Evolutionary conservation across 2,888 invertebrate species (phyloP), one percentile per base, ranked within the genome.

Genomic region (Dinocampus coccinellae): DNA sequence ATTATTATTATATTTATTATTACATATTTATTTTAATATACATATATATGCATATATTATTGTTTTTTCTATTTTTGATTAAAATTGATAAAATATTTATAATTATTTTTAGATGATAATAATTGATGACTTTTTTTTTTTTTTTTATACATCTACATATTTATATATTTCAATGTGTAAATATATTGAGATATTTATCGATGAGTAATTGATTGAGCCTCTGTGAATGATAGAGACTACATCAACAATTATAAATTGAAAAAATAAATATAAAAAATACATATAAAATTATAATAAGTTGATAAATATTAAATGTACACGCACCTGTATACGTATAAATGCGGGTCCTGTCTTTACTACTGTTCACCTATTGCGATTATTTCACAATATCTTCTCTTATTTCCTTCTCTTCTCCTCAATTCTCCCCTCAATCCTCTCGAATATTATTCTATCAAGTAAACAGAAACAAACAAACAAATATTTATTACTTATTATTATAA

Each of bases 141-240:
- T 22, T 16, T n/a, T n/a, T n/a, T n/a, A 22, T 39, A n/a, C 1
- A 13, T n/a, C 10, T 57, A 4, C 11, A 11, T 7, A 22, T 53
- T 16, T 3, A 53, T 11, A 57, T 13, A 11, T n/a, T n/a, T n/a
- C n/a, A n/a, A n/a, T n/a, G n/a, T n/a, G 26, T 63, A 47, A 24
- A 39, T 63, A 63, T 11, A 10, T 77, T 75, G 74, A 78, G 85
- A 85, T 85, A 85, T 75, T 79, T 81, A 85, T 85, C 85, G 79
- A 36, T 66, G 53, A 80, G 83, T 86, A 86, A 86, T 86, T 85
- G 85, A 86, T 85, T 86, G 84, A 81, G 77, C 74, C 16, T 47
- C 16, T 39, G 1, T 47, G 47, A 16, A 47, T 79, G 80, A 81
- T 81, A 79, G 80, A 76, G 75, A 76, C 82, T 42, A 20, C 26